Percentiles rank a stretch among this genome's conserved stretches.
These are phyloP conservation scores for Taenaris catops DNA, from an alignment of 2,888 invertebrate species.

Conservation along the genomic window DNA sequence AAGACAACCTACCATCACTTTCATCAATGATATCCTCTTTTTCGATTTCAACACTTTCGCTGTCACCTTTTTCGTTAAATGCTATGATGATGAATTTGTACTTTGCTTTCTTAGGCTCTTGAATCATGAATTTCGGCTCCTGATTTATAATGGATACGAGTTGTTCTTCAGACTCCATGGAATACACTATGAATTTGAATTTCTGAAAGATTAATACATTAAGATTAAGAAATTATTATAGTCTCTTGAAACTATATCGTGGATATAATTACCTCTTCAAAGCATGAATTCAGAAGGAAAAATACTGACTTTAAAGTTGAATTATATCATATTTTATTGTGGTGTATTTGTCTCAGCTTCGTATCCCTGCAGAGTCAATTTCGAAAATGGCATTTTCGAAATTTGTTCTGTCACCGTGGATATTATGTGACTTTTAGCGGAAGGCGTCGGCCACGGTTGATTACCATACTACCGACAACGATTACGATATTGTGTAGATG, in stretches of 20 bases:
- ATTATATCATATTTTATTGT: no score
- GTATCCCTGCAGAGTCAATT: no score
- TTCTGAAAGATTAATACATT: no score
- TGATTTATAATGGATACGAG: constrained; percentile 53
- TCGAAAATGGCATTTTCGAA: no score
- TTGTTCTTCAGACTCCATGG: constrained; percentile 40
- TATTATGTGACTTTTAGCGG: no score
- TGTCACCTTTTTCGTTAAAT: constrained; percentile 65
- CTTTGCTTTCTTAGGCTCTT: constrained; percentile 47
- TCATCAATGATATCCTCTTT: constrained; percentile 46
- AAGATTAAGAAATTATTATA: neutral
- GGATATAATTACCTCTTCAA: neutral
- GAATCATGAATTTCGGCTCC: constrained; percentile 58
- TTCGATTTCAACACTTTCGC: constrained; percentile 49
- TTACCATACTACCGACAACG: no score
- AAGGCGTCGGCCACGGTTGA: no score
- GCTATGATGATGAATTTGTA: constrained; percentile 58
- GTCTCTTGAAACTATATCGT: neutral
- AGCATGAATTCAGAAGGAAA: no score
- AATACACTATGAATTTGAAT: constrained; percentile 55
- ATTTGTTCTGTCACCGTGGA: no score
- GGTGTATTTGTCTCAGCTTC: no score
- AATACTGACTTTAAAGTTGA: no score
- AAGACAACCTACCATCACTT: constrained; percentile 42
- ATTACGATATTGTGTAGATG: no score